Evolutionary conservation across 2,888 invertebrate genomes (phyloP).

Genomic region (Clunio marinus): DNA sequence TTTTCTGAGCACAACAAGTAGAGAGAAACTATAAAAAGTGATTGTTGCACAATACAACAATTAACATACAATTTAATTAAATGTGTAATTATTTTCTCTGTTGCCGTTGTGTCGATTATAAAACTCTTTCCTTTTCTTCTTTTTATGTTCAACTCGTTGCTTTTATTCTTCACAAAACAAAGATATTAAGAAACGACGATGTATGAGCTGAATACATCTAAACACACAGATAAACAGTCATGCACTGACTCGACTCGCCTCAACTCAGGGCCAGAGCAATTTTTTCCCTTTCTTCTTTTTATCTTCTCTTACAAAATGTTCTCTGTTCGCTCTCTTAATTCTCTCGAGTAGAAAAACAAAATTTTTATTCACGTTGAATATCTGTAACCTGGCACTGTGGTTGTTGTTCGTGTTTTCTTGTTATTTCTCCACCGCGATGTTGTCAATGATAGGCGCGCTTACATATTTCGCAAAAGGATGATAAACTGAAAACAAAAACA

Average conservation of each 20-base stretch:
- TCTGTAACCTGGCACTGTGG: not conserved
- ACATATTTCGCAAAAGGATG: not conserved
- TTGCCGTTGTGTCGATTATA: not conserved
- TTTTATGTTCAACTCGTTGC: not conserved
- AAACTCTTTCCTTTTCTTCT: not conserved
- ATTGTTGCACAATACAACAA: constrained; percentile 26
- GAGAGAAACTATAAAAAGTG: constrained; percentile 5
- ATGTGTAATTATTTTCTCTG: constrained; percentile 1
- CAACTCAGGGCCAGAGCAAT: not conserved
- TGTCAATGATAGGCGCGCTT: constrained; percentile 17
- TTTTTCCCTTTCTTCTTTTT: not conserved
- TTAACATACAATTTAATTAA: constrained; percentile 26
- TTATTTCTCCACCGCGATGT: not conserved
- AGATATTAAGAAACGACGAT: not conserved
- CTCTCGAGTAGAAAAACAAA: too few relatives aligned
- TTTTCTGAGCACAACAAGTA: not conserved
- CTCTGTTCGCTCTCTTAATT: not conserved
- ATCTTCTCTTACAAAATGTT: not conserved
- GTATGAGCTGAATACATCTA: constrained; percentile 16
- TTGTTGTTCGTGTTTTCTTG: not conserved
- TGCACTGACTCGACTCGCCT: constrained; percentile 31
- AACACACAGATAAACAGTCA: constrained; percentile 19
- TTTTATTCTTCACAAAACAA: not conserved
- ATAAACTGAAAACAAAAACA: constrained; percentile 1
- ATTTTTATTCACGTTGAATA: not conserved